These are phyloP conservation scores for Pangasius macronema DNA, from an alignment of 2,797 vertebrate genomes.

Conservation along the genomic window DNA sequence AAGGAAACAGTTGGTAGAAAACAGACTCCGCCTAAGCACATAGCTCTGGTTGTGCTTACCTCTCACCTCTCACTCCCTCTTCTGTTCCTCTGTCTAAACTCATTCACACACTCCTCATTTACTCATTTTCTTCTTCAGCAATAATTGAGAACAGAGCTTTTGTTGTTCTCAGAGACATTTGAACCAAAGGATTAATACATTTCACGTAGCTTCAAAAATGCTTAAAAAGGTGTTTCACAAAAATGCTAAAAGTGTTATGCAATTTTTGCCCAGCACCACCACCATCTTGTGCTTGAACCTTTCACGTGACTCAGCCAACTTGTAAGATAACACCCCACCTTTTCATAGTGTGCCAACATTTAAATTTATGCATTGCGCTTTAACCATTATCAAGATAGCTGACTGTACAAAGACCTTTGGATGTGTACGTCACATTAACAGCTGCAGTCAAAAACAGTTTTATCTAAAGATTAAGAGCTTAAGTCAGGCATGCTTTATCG, in stretches of 20 bases:
- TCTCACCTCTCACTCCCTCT: conserved; percentile 21
- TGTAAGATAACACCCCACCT: not conserved
- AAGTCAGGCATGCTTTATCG: not conserved
- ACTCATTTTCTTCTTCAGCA: not conserved
- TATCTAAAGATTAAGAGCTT: not conserved
- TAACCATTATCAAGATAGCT: not conserved
- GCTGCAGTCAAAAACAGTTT: not conserved
- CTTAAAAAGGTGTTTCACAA: not conserved
- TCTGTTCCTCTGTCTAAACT: not conserved
- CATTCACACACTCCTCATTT: not conserved
- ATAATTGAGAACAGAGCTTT: not conserved
- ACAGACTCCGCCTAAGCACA: conserved; percentile 43
- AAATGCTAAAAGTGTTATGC: not conserved
- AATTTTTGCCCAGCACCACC: not conserved
- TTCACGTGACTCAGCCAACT: not conserved
- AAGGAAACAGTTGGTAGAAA: conserved; percentile 42
- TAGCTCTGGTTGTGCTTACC: conserved; percentile 31
- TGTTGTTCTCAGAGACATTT: not conserved
- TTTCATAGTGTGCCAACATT: not conserved
- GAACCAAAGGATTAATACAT: not conserved
- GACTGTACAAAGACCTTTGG: not conserved
- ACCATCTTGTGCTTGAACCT: not conserved
- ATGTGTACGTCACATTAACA: not conserved
- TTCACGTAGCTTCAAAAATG: not conserved
- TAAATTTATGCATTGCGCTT: not conserved